phyloP scores from a whole-genome alignment of 1,140 invertebrate species.

The Steinernema khuongi region DNA sequence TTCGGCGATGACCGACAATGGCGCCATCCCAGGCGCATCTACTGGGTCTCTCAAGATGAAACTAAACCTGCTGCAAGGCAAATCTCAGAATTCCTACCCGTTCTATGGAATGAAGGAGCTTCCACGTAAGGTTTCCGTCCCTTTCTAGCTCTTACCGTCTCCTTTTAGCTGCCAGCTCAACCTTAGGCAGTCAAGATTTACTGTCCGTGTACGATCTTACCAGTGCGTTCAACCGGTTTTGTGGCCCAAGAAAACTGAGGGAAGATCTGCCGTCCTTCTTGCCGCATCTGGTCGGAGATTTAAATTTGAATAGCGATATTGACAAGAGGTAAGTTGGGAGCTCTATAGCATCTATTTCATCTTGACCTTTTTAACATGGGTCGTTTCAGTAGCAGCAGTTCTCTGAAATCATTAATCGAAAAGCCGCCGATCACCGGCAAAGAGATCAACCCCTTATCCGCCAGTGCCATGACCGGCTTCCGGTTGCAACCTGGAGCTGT shows the following conservation, averaged over 20 bases:
- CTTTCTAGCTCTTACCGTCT: not conserved
- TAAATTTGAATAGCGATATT: slow-evolving; percentile 38
- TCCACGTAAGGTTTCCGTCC: slow-evolving; percentile 11
- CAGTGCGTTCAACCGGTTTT: slow-evolving; percentile 46
- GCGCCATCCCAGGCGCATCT: not conserved
- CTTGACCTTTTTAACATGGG: slow-evolving; percentile 24
- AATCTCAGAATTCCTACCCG: not conserved
- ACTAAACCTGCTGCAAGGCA: not conserved
- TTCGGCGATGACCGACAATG: slow-evolving; percentile 1
- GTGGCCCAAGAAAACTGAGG: slow-evolving; percentile 46
- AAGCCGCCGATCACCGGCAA: slow-evolving; percentile 93
- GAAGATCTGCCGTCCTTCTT: slow-evolving; percentile 51
- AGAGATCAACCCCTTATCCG: slow-evolving; percentile 79
- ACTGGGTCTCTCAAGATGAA: not conserved
- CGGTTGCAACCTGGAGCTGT: slow-evolving; percentile 88
- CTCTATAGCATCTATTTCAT: slow-evolving; percentile 25
- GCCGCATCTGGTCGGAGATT: slow-evolving; percentile 44
- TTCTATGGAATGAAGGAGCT: slow-evolving; percentile 4
- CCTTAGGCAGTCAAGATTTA: slow-evolving; percentile 51
- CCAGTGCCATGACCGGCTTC: slow-evolving; percentile 84
- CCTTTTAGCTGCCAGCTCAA: slow-evolving; percentile 35
- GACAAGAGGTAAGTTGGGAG: slow-evolving; percentile 23
- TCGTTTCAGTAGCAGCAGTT: slow-evolving; percentile 36
- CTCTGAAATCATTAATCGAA: slow-evolving; percentile 82
- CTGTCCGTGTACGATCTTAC: slow-evolving; percentile 44